Conservation (phyloP, 2,113 vertebrate species). For the Sula dactylatra region DNA sequence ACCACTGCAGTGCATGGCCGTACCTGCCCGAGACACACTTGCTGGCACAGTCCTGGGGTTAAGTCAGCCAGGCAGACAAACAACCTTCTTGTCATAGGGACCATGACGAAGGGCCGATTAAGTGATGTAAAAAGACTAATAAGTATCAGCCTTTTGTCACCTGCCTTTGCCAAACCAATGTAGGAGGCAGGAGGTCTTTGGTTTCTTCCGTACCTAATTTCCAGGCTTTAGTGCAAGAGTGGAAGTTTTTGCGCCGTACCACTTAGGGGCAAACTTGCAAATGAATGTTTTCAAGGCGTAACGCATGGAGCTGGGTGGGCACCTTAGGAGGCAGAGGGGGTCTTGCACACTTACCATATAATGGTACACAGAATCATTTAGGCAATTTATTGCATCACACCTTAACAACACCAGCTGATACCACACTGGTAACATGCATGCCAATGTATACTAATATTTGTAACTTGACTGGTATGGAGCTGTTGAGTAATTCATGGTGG, state of each 20-base stretch:
- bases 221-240: neutral
- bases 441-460: neutral
- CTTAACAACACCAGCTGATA: neutral
- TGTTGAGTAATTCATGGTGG: neutral
- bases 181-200: neutral
- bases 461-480: neutral
- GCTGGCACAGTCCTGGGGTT: neutral
- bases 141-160: neutral
- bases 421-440: neutral
- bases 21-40: neutral
- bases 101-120: neutral
- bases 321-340: neutral
- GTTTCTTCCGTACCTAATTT: neutral
- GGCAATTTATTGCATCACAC: neutral
- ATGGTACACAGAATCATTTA: fast-evolving
- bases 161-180: neutral
- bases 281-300: neutral
- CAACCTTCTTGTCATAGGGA: neutral
- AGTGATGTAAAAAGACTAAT: neutral
- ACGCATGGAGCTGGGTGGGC: neutral
- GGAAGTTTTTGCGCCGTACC: neutral
- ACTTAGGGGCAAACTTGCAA: neutral
- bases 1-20: fast-evolving
- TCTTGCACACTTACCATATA: neutral
- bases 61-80: neutral